These are phyloP conservation scores for Lutjanus erythropterus DNA, from an alignment of 2,113 vertebrate species.

Conservation along the genomic window DNA sequence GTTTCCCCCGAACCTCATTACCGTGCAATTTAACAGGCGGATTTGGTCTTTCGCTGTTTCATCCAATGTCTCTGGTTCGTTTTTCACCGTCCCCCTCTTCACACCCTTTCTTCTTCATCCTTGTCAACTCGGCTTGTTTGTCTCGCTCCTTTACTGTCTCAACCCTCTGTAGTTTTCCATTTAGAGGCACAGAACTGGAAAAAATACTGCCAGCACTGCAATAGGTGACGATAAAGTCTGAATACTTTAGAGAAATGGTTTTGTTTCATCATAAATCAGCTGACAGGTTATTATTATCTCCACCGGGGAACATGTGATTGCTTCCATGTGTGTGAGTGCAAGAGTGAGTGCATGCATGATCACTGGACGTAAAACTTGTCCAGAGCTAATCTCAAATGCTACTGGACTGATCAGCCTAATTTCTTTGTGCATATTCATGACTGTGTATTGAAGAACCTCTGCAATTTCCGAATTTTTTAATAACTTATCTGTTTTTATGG, in stretches of 20 bases:
- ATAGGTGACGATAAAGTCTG: not conserved
- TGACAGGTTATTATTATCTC: not conserved
- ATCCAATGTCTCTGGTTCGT: slow-evolving; percentile 10
- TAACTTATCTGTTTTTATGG: too few relatives aligned
- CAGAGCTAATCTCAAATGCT: too few relatives aligned
- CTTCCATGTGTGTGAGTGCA: too few relatives aligned
- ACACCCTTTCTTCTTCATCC: slow-evolving; percentile 5
- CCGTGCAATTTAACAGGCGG: slow-evolving; percentile 48
- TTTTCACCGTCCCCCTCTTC: slow-evolving; percentile 9
- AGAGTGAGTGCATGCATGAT: too few relatives aligned
- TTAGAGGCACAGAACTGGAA: not conserved
- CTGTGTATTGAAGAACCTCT: too few relatives aligned
- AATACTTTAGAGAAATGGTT: not conserved
- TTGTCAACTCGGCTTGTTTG: not conserved
- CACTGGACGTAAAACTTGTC: too few relatives aligned
- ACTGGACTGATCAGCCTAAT: too few relatives aligned
- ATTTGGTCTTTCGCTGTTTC: slow-evolving; percentile 41
- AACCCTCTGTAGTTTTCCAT: not conserved
- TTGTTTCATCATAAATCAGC: not conserved
- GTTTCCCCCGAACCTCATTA: slow-evolving; percentile 62
- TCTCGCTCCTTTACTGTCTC: not conserved
- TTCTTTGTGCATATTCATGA: too few relatives aligned
- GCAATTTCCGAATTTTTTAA: too few relatives aligned
- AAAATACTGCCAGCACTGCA: not conserved
- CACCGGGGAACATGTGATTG: too few relatives aligned